Conservation (phyloP, 2,888 invertebrate species). For the Xanthia icteritia region DNA sequence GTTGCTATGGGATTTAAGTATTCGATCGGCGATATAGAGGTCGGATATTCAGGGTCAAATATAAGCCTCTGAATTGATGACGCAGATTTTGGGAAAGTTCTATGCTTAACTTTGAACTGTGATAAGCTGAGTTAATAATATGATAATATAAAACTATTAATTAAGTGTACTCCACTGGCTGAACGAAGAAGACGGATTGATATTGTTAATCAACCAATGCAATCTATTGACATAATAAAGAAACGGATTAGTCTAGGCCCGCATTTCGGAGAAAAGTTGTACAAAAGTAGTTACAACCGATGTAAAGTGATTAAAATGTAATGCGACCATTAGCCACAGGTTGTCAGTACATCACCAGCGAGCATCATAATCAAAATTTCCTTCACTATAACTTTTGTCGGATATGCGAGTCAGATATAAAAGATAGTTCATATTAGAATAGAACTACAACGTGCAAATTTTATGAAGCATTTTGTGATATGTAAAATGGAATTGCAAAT, state of each 20-base stretch:
- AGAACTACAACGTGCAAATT: constrained; percentile 30
- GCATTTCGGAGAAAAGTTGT: background rate
- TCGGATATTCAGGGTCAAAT: constrained; percentile 31
- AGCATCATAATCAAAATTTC: constrained; percentile 33
- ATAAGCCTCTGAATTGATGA: constrained; percentile 16
- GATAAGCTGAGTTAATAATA: constrained; percentile 1
- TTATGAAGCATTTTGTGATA: constrained; percentile 40
- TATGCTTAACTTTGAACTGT: background rate
- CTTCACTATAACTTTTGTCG: constrained; percentile 7
- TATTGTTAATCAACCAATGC: background rate
- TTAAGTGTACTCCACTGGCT: background rate
- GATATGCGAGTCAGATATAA: constrained; percentile 12
- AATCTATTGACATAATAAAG: background rate
- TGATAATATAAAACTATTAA: constrained; percentile 9
- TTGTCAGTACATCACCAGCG: constrained; percentile 17
- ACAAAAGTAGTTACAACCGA: background rate
- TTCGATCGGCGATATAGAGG: constrained; percentile 21
- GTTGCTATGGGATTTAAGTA: constrained; percentile 34
- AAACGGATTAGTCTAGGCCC: too few relatives aligned
- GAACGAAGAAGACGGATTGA: background rate
- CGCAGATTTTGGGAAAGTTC: background rate
- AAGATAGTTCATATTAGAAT: constrained; percentile 34
- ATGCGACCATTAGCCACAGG: constrained; percentile 13
- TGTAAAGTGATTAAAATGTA: constrained; percentile 19
- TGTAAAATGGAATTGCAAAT: constrained; percentile 25